phyloP scores from a whole-genome alignment of 2,113 vertebrate genomes.

The Solea senegalensis region DNA sequence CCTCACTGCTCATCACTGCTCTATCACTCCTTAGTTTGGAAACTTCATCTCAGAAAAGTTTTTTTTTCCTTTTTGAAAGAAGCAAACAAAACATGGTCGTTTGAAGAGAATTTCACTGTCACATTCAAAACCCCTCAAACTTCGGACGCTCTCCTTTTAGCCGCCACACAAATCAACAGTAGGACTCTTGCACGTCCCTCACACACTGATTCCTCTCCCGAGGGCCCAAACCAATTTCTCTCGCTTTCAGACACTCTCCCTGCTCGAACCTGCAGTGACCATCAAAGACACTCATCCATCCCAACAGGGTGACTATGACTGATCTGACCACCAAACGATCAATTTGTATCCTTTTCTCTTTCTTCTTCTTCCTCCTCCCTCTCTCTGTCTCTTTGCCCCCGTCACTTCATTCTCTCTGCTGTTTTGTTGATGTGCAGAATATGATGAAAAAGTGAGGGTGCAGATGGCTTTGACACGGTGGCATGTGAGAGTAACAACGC shows the following conservation, averaged over 20 bases:
- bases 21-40: background rate
- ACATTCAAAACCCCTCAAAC: conserved; percentile 62
- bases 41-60: conserved; percentile 8
- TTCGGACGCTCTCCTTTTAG: conserved; percentile 50
- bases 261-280: conserved; percentile 96
- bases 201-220: conserved; percentile 94
- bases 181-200: conserved; percentile 84
- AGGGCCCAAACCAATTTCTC: conserved; percentile 98
- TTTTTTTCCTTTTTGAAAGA: background rate
- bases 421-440: conserved; percentile 92
- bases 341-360: conserved; percentile 94
- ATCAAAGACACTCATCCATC: conserved; percentile 99
- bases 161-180: conserved; percentile 68
- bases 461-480: conserved; percentile 88
- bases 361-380: conserved; percentile 39
- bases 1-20: too few species aligned
- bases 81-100: conserved; percentile 36
- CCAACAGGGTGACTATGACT: conserved; percentile 98
- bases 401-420: conserved; percentile 63
- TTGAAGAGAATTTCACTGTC: conserved; percentile 57
- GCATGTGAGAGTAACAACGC: conserved; percentile 97
- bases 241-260: conserved; percentile 92
- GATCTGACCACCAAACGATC: conserved; percentile 98
- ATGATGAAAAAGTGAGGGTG: conserved; percentile 97
- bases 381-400: conserved; percentile 41